Percentiles rank a stretch among this genome's conserved stretches.
Conservation (phyloP, 2,888 invertebrate species). For the Chouioia cunea region DNA sequence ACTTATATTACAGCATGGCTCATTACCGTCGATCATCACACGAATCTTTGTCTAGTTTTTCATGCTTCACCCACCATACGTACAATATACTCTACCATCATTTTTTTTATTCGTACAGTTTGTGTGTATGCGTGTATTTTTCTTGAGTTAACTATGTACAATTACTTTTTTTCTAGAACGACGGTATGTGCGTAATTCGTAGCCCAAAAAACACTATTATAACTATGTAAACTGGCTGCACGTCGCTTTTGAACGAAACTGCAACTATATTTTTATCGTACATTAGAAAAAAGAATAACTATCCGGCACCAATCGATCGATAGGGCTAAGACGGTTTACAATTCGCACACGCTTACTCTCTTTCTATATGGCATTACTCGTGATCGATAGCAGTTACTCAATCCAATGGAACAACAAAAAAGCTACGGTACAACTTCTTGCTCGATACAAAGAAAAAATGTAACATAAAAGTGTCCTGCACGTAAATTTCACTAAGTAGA, state of each 20-base stretch:
- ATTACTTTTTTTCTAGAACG: constrained; percentile 37
- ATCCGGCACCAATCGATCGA: constrained; percentile 28
- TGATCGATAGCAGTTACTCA: constrained; percentile 12
- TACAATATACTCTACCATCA: constrained; percentile 51
- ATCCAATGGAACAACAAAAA: constrained; percentile 15
- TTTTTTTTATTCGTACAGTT: constrained; percentile 44
- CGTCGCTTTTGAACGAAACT: constrained; percentile 18
- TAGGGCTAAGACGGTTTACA: constrained; percentile 28
- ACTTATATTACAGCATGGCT: constrained; percentile 48
- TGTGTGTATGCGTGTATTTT: constrained; percentile 33
- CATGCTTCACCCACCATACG: constrained; percentile 44
- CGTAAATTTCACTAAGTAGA: constrained; percentile 41
- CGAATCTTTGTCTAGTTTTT: constrained; percentile 47
- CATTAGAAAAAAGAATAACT: constrained; percentile 30
- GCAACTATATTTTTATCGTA: constrained; percentile 34
- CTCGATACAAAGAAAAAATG: constrained; percentile 7
- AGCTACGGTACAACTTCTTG: constrained; percentile 26
- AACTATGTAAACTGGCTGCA: constrained; percentile 31
- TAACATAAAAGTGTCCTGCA: constrained; percentile 41
- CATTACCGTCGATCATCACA: constrained; percentile 35
- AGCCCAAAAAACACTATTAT: constrained; percentile 35
- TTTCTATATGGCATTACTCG: constrained; percentile 39
- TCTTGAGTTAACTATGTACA: constrained; percentile 38
- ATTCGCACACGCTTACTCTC: constrained; percentile 2
- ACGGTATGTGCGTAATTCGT: constrained; percentile 42